Evolutionary conservation across 1,140 invertebrate genomes (phyloP).

Genomic region (Araneus ventricosus): DNA sequence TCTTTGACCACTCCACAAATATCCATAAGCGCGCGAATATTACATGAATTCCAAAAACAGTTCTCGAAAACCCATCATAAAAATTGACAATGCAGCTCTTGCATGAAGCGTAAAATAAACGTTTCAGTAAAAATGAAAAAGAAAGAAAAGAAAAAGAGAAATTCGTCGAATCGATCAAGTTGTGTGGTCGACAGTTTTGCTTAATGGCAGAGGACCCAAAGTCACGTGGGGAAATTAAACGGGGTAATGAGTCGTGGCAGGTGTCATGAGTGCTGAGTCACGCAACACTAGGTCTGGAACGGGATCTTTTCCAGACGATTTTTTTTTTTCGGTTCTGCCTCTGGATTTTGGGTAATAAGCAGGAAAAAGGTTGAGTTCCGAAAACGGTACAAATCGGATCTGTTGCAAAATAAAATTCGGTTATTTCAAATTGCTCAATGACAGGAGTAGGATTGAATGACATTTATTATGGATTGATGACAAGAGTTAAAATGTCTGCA

Average conservation of each 20-base stretch:
- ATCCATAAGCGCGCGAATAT: not conserved
- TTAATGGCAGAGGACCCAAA: not conserved
- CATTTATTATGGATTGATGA: no score
- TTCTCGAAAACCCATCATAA: not conserved
- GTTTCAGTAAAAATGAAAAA: constrained; percentile 1
- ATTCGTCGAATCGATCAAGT: not conserved
- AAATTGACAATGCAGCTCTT: constrained; percentile 21
- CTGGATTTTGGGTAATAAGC: not conserved
- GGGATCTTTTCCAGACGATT: not conserved
- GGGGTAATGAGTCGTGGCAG: constrained; percentile 62
- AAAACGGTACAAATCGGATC: not conserved
- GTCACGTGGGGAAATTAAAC: constrained; percentile 33
- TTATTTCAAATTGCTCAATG: no score
- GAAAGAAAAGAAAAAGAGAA: not conserved
- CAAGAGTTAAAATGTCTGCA: no score
- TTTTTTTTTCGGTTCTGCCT: not conserved
- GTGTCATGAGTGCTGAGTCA: constrained; percentile 56
- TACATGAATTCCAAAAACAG: not conserved
- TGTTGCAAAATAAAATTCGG: no score
- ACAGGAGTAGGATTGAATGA: no score
- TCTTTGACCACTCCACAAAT: not conserved
- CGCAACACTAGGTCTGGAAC: not conserved
- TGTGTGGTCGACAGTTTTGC: constrained; percentile 47
- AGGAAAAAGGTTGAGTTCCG: not conserved
- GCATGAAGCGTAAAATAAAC: constrained; percentile 36